Percentiles rank a stretch among this genome's conserved stretches.
Conservation (phyloP, 2,113 vertebrate species). For the Xiphias gladius region DNA sequence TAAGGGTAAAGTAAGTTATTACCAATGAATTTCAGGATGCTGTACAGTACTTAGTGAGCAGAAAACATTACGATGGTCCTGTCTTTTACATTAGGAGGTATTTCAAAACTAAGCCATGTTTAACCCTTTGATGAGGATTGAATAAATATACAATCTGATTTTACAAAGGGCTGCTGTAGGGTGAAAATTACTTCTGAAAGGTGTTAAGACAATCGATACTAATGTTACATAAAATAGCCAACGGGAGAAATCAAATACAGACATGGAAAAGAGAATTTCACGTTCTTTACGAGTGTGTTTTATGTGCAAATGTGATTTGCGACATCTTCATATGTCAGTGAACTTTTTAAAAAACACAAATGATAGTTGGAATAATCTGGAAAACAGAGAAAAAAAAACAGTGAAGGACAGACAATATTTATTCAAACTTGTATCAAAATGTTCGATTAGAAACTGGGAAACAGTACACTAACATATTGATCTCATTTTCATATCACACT, state of each 20-base stretch:
- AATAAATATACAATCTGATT: slow-evolving; percentile 32
- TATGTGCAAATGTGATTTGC: slow-evolving; percentile 48
- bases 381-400: not conserved
- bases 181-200: slow-evolving; percentile 37
- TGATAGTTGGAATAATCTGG: not conserved
- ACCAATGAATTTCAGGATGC: slow-evolving; percentile 44
- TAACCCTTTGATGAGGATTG: slow-evolving; percentile 51
- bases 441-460: slow-evolving; percentile 5
- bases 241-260: slow-evolving; percentile 21
- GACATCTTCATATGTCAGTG: slow-evolving; percentile 33
- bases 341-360: slow-evolving; percentile 13
- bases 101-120: slow-evolving; percentile 77
- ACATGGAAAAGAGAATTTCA: slow-evolving; percentile 12
- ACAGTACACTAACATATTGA: slow-evolving; percentile 17
- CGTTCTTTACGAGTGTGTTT: slow-evolving; percentile 10
- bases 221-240: slow-evolving; percentile 44
- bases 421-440: slow-evolving; percentile 21
- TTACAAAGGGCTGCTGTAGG: slow-evolving; percentile 56
- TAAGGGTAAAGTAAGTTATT: slow-evolving; percentile 30
- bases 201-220: slow-evolving; percentile 75
- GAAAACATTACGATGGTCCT: slow-evolving; percentile 40
- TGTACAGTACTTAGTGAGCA: slow-evolving; percentile 61
- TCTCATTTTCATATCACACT: slow-evolving; percentile 42
- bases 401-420: not conserved
- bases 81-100: slow-evolving; percentile 61